Conservation (phyloP, 2,888 invertebrate species). For the Acronicta leporina region DNA sequence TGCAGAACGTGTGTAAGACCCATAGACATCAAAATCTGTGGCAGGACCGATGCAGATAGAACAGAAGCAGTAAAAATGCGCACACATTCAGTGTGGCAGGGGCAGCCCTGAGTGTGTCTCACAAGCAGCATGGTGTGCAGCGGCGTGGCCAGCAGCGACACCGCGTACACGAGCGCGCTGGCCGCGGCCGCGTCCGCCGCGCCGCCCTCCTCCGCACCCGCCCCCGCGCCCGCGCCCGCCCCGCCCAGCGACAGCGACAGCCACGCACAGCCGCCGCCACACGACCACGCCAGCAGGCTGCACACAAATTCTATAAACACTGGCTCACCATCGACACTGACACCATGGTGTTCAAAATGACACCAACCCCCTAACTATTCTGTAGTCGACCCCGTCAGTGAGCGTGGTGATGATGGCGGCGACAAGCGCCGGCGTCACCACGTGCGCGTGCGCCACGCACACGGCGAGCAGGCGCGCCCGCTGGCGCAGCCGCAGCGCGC, state of each 20-base stretch:
- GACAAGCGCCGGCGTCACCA: slow-evolving; percentile 63
- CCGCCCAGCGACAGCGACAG: slow-evolving; percentile 70
- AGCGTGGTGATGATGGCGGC: slow-evolving; percentile 46
- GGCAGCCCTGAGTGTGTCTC: slow-evolving; percentile 86
- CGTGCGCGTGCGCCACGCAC: slow-evolving; percentile 63
- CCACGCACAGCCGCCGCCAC: slow-evolving; percentile 77
- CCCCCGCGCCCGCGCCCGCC: slow-evolving; percentile 34
- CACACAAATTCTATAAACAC: background rate
- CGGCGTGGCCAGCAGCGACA: slow-evolving; percentile 92
- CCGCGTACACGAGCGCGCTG: slow-evolving; percentile 64
- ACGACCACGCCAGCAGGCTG: slow-evolving; percentile 72
- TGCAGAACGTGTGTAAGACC: no score
- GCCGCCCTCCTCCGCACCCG: slow-evolving; percentile 10
- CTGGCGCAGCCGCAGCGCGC: slow-evolving; percentile 37
- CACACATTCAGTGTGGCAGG: no score
- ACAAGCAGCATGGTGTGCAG: slow-evolving; percentile 93
- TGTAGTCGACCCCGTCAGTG: slow-evolving; percentile 51
- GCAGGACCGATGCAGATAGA: no score
- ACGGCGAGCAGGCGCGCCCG: slow-evolving; percentile 51
- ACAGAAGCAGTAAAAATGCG: no score
- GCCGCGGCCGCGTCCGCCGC: slow-evolving; percentile 11
- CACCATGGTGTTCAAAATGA: no score
- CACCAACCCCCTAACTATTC: slow-evolving; percentile 64
- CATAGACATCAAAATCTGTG: no score
- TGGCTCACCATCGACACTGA: no score